Evolutionary conservation across 1,140 invertebrate species (phyloP), one percentile per base, ranked within the genome.

Genomic region (Eriosoma lanigerum): DNA sequence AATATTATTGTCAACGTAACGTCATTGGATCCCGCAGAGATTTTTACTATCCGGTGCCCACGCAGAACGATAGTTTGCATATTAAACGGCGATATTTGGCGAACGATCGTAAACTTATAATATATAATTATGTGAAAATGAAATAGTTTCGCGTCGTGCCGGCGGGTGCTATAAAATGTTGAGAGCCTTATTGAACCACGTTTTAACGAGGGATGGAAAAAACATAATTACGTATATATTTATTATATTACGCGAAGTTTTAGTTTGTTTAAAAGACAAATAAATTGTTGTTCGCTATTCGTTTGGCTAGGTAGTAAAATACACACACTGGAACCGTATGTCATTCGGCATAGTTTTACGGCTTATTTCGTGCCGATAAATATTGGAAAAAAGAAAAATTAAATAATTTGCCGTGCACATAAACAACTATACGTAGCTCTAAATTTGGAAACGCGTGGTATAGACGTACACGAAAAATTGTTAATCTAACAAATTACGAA

Each of bases 41-140:
- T 66, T 66, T 44, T 66, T 66, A 66, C 62, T 38, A 38, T 38
- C 32, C 19, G 62, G 62, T 38, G 62, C 62, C 62, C 62, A 66
- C 62, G 62, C 19, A 6, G n/a, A n/a, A n/a, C 26, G 5, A 54
- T 10, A 44, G n/a, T 58, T 58, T 58, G 56, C 56, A 58, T 58
- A 24, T 58, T 29, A 24, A 26, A 29, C 58, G 26, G 24, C 15
- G 58, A 62, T 62, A 26, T 62, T 24, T 62, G 5, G 58, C 58
- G 15, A 29, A 62, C 58, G 15, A 29, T 62, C 58, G 58, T 62
- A 62, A 62, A 62, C 24, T 62, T 62, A 29, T n/a, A n/a, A n/a
- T n/a, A n/a, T n/a, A n/a, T n/a, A n/a, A n/a, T n/a, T n/a, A 62
- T 62, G 58, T 29, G 58, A 62, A 62, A 62, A 62, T 29, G 26